Percentiles rank a stretch among this genome's conserved stretches.
phyloP scores from a whole-genome alignment of 2,888 invertebrate species.

The Leucophora obtusa region DNA sequence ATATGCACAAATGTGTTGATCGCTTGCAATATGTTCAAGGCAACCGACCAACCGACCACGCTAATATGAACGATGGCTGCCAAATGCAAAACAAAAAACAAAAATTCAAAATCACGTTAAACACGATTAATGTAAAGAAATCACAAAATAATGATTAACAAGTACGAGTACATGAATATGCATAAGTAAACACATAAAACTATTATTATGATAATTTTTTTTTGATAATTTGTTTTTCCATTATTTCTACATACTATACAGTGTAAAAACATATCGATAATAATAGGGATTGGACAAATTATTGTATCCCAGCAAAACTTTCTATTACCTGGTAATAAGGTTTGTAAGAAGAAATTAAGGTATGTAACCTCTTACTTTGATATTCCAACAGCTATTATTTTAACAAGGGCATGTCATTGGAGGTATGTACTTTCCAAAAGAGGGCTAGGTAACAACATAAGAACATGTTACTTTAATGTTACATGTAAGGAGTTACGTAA shows the following conservation, averaged over 20 bases:
- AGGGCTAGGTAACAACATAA: too few species aligned
- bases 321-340: too few species aligned
- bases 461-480: too few species aligned
- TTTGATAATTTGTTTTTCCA: background rate
- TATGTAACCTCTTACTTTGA: too few species aligned
- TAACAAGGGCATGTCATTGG: too few species aligned
- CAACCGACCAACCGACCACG: background rate
- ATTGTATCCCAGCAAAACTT: too few species aligned
- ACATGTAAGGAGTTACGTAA: too few species aligned
- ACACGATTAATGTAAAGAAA: background rate
- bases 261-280: background rate
- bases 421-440: too few species aligned
- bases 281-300: background rate
- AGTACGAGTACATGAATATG: background rate
- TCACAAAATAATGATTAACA: background rate
- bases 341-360: too few species aligned
- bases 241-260: background rate
- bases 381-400: too few species aligned
- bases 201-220: background rate
- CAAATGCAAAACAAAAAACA: background rate
- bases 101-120: constrained; percentile 7
- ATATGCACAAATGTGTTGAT: constrained; percentile 27
- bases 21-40: background rate
- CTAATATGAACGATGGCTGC: background rate
- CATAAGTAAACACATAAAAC: background rate